phyloP scores from a whole-genome alignment of 2,888 invertebrate species.

The Atrina japonica region DNA sequence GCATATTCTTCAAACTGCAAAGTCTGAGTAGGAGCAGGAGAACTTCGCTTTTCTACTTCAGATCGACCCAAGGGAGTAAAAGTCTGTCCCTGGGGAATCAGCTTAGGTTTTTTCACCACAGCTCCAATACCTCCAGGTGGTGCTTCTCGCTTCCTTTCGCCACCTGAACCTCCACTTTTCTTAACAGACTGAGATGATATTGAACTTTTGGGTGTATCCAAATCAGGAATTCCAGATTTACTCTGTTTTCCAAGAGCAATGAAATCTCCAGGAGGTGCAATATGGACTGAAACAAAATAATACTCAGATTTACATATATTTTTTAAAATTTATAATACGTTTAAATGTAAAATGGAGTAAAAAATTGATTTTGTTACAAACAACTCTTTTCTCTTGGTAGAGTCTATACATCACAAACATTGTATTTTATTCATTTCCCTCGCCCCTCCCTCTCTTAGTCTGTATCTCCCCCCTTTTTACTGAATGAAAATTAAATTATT shows the following conservation, averaged over 20 bases:
- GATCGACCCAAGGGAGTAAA: constrained; percentile 74
- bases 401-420: too few species aligned
- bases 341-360: background rate
- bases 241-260: constrained; percentile 79
- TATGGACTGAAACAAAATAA: constrained; percentile 38
- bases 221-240: constrained; percentile 42
- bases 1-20: constrained; percentile 83
- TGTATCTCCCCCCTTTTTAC: too few species aligned
- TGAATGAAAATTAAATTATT: too few species aligned
- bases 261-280: constrained; percentile 78
- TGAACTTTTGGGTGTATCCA: constrained; percentile 43
- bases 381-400: too few species aligned
- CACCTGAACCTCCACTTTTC: constrained; percentile 49
- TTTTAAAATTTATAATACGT: too few species aligned
- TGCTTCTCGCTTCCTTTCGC: constrained; percentile 88
- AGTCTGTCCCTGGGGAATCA: constrained; percentile 64
- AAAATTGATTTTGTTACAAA: too few species aligned
- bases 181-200: constrained; percentile 30
- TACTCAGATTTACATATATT: too few species aligned
- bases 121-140: constrained; percentile 63
- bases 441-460: too few species aligned
- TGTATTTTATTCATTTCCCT: too few species aligned
- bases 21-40: constrained; percentile 63
- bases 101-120: constrained; percentile 80
- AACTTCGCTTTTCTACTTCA: constrained; percentile 65